Conservation (phyloP, 2,113 vertebrate genomes). For the Microtus richardsoni region DNA sequence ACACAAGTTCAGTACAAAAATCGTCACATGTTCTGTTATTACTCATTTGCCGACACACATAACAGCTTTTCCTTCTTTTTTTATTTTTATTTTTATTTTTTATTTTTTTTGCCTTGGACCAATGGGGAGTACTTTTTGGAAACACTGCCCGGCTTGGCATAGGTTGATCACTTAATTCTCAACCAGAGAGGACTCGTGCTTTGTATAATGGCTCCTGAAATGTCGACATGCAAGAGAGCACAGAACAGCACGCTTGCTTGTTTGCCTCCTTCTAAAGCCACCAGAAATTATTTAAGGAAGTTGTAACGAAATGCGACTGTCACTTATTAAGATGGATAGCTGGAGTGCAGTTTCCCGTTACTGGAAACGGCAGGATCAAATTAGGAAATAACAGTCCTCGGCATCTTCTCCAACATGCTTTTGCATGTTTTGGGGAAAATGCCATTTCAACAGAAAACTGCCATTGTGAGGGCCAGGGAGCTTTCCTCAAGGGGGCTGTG, state of each 20-base stretch:
- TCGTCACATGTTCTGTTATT: slow-evolving; percentile 73
- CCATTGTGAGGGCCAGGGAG: slow-evolving; percentile 67
- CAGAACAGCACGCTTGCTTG: slow-evolving; percentile 83
- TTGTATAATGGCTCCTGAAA: slow-evolving; percentile 85
- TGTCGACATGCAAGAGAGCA: slow-evolving; percentile 73
- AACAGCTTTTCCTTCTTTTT: slow-evolving; percentile 61
- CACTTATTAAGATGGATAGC: slow-evolving; percentile 90
- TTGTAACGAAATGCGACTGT: slow-evolving; percentile 91
- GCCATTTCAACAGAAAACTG: slow-evolving; percentile 87
- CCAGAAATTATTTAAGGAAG: slow-evolving; percentile 89
- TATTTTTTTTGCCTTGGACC: slow-evolving; percentile 62
- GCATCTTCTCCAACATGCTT: slow-evolving; percentile 89
- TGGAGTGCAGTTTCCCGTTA: slow-evolving; percentile 88
- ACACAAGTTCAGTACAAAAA: slow-evolving; percentile 63
- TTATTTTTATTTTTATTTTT: too few relatives aligned
- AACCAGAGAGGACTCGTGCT: slow-evolving; percentile 79
- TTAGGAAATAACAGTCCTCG: slow-evolving; percentile 90
- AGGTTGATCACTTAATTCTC: slow-evolving; percentile 82
- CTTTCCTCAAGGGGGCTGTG: slow-evolving; percentile 70
- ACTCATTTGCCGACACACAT: slow-evolving; percentile 68
- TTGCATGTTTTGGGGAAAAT: slow-evolving; percentile 89
- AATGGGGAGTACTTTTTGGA: slow-evolving; percentile 75
- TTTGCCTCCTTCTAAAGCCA: slow-evolving; percentile 83
- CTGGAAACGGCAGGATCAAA: slow-evolving; percentile 91
- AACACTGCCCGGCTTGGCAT: slow-evolving; percentile 74